A percentile compares a stretch with the other conserved stretches of the same genome.
Evolutionary conservation across 2,888 invertebrate genomes (phyloP).

Genomic region (Slavum lentiscoides): DNA sequence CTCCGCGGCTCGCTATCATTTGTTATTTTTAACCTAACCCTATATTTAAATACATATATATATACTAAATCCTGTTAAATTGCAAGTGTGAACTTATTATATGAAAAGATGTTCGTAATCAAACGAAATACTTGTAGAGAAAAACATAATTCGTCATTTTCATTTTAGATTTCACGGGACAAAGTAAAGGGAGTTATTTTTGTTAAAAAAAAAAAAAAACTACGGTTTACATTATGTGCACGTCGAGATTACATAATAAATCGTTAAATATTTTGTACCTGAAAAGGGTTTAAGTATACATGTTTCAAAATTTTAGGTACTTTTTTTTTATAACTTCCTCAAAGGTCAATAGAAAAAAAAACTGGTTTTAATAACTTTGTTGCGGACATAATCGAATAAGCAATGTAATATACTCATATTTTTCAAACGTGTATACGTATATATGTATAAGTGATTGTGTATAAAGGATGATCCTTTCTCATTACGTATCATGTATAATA

Average conservation of each 20-base stretch:
- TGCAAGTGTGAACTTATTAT: not conserved
- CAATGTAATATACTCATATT: not conserved
- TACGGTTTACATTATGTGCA: not conserved
- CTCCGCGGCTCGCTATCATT: too few species aligned
- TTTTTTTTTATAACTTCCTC: not conserved
- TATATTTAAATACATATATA: too few species aligned
- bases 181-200: not conserved
- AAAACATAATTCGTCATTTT: not conserved
- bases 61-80: not conserved
- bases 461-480: too few species aligned
- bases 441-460: too few species aligned
- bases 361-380: not conserved
- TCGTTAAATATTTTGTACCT: not conserved
- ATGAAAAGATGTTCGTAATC: not conserved
- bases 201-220: not conserved
- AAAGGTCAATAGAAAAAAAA: not conserved
- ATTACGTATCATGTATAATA: not conserved
- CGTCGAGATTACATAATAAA: slow-evolving; percentile 6
- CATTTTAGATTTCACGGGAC: not conserved
- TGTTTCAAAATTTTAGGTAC: not conserved
- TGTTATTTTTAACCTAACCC: too few species aligned
- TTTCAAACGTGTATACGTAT: not conserved
- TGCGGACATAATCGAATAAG: not conserved
- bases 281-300: not conserved
- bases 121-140: not conserved